Evolutionary conservation across 2,888 invertebrate genomes (phyloP), one percentile per base, ranked within the genome.

Genomic region (Lasioglossum pauxillum): DNA sequence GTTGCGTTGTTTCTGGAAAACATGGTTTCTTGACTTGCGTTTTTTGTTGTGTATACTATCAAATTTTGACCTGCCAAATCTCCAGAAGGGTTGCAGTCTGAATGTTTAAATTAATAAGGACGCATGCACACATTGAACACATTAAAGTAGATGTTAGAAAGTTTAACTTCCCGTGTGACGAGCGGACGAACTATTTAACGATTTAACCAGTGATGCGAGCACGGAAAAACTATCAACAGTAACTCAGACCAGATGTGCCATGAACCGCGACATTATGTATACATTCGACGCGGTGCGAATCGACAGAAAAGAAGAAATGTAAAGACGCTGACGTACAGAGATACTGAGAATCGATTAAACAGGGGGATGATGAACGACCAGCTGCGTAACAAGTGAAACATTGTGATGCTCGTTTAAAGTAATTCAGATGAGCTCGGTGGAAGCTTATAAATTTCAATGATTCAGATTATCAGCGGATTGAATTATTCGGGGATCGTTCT

Each of bases 181-280:
- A 5, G 16, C 78, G 78, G 75, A 73, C 73, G 83, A 79, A 86
- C 31, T 44, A n/a, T 78, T 60, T 60, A 60, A 86, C 81, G 75
- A 88, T 89, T 80, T 78, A 69, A 72, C 73, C 53, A 74, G 82
- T 72, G 80, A 83, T 78, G 75, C 79, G 74, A 35, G 27, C 80
- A 27, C 67, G 46, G 80, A 88, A 90, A 88, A 92, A 90, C 80
- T 85, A 76, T 67, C 85, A 83, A 87, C 73, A 82, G 84, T 93
- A 91, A 93, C 87, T 92, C 86, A 89, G 91, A 79, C 83, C 91
- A 92, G 91, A 92, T 93, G 91, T 90, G 78, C 78, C 46, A 82
- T 83, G 73, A 88, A 90, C 81, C 80, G 86, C 80, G 82, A 90
- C 84, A 82, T 85, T 82, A 84, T 85, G 84, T 75, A 82, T 75